Evolutionary conservation across 2,888 invertebrate species (phyloP).

Genomic region (Creontiades dilutus): DNA sequence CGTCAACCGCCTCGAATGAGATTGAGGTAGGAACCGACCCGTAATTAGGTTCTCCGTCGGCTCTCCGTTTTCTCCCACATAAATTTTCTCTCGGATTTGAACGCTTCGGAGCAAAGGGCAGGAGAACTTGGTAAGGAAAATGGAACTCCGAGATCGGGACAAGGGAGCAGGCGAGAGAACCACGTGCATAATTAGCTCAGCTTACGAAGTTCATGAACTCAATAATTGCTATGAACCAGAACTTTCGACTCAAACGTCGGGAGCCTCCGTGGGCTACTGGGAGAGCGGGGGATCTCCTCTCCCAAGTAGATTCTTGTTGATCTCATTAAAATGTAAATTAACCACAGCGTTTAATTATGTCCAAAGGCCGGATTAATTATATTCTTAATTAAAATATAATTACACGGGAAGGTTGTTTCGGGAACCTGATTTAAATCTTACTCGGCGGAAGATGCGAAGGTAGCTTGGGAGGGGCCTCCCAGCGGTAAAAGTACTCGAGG

Average conservation of each 20-base stretch:
- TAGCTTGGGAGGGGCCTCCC: not conserved
- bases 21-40: not conserved
- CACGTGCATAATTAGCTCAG: conserved; percentile 65
- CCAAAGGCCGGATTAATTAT: conserved; percentile 75
- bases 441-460: conserved; percentile 54
- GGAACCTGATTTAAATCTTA: conserved; percentile 74
- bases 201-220: conserved; percentile 69
- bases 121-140: conserved; percentile 31
- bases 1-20: not conserved
- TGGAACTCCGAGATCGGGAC: not conserved
- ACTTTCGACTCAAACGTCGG: conserved; percentile 61
- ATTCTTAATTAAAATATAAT: conserved; percentile 75
- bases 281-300: not conserved
- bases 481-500: conserved; percentile 43
- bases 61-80: conserved; percentile 38
- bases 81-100: conserved; percentile 36
- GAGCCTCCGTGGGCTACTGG: not conserved
- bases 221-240: conserved; percentile 67
- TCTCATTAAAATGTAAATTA: conserved; percentile 75
- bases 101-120: conserved; percentile 19
- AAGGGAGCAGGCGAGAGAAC: not conserved
- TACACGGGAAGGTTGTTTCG: conserved; percentile 68
- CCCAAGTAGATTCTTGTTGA: conserved; percentile 71
- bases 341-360: conserved; percentile 74
- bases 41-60: not conserved